Base-by-base conservation (phyloP, 2,113 vertebrate species). In the Grammomys surdaster region DNA sequence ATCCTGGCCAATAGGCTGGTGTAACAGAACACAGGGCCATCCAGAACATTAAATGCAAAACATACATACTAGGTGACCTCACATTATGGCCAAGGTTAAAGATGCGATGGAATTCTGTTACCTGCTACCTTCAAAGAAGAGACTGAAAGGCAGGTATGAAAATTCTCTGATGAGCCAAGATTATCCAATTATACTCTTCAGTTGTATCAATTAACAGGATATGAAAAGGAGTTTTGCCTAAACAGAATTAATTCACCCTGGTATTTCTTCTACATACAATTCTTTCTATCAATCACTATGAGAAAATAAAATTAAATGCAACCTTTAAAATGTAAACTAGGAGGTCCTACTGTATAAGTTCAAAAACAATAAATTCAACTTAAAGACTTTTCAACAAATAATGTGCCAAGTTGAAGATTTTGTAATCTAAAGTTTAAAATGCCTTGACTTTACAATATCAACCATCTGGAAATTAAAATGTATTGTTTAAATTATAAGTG, bases 351-450 rank as follows among this genome's bases (percentile, higher is more conserved):
- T 77, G 19, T 60, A 20, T 69, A 56, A 67, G 33, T 73, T 69
- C 88, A 77, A 94, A 93, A 80, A 22, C 11, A 75, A 88, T 87
- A 22, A 43, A 96, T 72, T 80, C 36, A 67, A 24, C 12, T 95
- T 89, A 70, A 95, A 87, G 60, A 93, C 1, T 89, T 95, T 89
- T 82, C 28, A 65, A 40, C 63, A 72, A 93, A 67, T 56, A 73
- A 22, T 85, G 31, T 56, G 73, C 22, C 36, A 81, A 92, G 91
- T 72, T 90, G 72, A 93, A 75, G 19, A 63, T 91, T 70, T 82
- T 13, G 96, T 77, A 86, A 54, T 69, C 7, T 60, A 33, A 95
- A 43, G 70, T 95, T 24, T 95, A 90, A 95, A 86, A 95, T n/a
- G 3, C 67, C 51, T 88, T 80, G 36, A 76, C 58, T 36, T 92